Percentiles rank a stretch among this genome's conserved stretches.
Conservation (phyloP, 1,140 invertebrate genomes). For the Polypedilum pembai region DNA sequence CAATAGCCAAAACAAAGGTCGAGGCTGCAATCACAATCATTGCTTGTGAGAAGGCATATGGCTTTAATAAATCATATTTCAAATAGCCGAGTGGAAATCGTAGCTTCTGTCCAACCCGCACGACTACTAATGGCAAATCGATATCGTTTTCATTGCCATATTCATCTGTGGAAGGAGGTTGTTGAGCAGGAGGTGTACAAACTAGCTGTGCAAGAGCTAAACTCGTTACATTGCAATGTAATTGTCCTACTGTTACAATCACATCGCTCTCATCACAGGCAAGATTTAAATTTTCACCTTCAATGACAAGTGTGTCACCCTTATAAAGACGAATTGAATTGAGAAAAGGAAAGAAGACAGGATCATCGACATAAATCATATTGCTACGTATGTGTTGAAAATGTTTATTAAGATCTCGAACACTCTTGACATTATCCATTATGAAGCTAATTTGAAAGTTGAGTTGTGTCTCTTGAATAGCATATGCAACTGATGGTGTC, state of each 20-base stretch:
- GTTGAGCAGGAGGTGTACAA: constrained; percentile 78
- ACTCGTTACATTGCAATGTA: constrained; percentile 87
- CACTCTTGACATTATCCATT: constrained; percentile 90
- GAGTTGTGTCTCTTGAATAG: constrained; percentile 50
- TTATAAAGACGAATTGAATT: constrained; percentile 83
- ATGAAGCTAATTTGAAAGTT: constrained; percentile 76
- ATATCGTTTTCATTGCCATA: constrained; percentile 64
- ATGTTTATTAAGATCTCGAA: constrained; percentile 80
- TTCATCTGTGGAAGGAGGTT: constrained; percentile 82
- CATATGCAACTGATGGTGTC: constrained; percentile 35
- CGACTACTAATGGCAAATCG: constrained; percentile 79
- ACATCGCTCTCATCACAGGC: constrained; percentile 91
- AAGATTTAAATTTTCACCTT: constrained; percentile 84
- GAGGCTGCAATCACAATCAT: constrained; percentile 77
- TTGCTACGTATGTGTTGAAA: constrained; percentile 69
- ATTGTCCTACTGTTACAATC: constrained; percentile 81
- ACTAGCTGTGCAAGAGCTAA: constrained; percentile 79
- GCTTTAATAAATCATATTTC: constrained; percentile 78
- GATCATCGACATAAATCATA: constrained; percentile 86
- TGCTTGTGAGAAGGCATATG: constrained; percentile 78
- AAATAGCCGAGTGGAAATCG: constrained; percentile 81
- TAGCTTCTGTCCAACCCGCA: constrained; percentile 77
- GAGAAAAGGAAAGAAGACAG: constrained; percentile 80
- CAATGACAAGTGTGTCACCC: constrained; percentile 90
- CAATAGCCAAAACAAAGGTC: constrained; percentile 71